phyloP scores from a whole-genome alignment of 1,140 invertebrate genomes.

The Eumeta japonica region DNA sequence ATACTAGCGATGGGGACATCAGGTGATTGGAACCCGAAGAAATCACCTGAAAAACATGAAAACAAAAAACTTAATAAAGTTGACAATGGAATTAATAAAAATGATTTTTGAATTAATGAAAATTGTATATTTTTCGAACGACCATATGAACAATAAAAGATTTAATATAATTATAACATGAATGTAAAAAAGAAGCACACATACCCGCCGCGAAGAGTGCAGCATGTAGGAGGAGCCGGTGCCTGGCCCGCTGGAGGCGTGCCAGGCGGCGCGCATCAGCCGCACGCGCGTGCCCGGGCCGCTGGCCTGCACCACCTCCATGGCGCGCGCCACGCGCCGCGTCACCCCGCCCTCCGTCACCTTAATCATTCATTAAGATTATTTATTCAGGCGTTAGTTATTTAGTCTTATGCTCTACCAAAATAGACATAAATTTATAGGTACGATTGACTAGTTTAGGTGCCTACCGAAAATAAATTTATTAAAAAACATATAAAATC shows the following conservation, averaged over 20 bases:
- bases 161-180: neutral
- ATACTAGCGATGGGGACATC: conserved; percentile 24
- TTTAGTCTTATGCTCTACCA: no score
- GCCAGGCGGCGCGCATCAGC: conserved; percentile 47
- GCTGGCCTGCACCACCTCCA: conserved; percentile 51
- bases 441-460: no score
- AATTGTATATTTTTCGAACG: no score
- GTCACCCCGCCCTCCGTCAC: conserved; percentile 49
- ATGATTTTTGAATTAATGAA: no score
- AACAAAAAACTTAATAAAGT: neutral
- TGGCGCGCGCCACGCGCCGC: conserved; percentile 38
- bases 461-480: no score
- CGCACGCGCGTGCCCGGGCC: conserved; percentile 42
- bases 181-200: conserved; percentile 2
- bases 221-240: conserved; percentile 38
- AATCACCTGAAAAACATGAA: conserved; percentile 32
- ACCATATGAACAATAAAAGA: no score
- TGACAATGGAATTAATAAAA: no score
- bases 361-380: no score
- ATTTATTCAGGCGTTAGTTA: no score
- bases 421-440: no score
- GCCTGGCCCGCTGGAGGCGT: conserved; percentile 39
- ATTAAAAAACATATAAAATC: no score
- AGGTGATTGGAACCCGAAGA: conserved; percentile 41
- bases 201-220: conserved; percentile 41